phyloP scores from a whole-genome alignment of 2,797 vertebrate species.

The Anableps anableps region DNA sequence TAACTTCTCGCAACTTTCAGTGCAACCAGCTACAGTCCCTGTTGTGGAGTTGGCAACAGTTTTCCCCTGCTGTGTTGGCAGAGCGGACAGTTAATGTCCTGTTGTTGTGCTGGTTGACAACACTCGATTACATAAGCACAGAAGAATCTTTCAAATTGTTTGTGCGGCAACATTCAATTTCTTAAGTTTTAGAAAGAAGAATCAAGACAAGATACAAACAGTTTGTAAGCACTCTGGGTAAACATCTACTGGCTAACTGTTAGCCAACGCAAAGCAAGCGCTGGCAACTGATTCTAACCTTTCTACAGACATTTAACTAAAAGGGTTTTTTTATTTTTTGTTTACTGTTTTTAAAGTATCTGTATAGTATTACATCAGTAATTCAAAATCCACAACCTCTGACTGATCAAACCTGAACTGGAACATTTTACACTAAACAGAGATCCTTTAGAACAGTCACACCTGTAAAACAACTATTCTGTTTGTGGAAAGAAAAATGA shows the following conservation, averaged over 20 bases:
- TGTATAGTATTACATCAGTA: not conserved
- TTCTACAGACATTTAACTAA: not conserved
- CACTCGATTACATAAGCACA: not conserved
- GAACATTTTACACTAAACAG: not conserved
- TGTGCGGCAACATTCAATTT: not conserved
- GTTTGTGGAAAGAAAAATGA: too few relatives aligned
- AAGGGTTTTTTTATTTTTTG: not conserved
- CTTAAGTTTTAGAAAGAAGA: not conserved
- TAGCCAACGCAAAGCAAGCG: not conserved
- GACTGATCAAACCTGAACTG: not conserved
- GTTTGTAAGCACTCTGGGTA: not conserved
- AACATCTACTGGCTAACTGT: not conserved
- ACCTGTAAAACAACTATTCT: too few relatives aligned
- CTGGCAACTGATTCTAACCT: not conserved
- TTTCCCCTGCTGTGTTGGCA: not conserved
- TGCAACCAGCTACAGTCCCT: not conserved
- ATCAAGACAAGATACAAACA: not conserved
- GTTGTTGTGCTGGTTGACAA: not conserved
- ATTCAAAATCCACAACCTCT: not conserved
- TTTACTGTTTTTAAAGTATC: not conserved
- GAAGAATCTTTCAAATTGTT: not conserved
- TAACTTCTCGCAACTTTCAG: not conserved
- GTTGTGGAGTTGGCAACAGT: not conserved
- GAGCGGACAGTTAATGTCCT: not conserved
- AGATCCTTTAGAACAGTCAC: not conserved